Evolutionary conservation across 2,888 invertebrate genomes (phyloP).

Genomic region (Trissolcus brochymenae): DNA sequence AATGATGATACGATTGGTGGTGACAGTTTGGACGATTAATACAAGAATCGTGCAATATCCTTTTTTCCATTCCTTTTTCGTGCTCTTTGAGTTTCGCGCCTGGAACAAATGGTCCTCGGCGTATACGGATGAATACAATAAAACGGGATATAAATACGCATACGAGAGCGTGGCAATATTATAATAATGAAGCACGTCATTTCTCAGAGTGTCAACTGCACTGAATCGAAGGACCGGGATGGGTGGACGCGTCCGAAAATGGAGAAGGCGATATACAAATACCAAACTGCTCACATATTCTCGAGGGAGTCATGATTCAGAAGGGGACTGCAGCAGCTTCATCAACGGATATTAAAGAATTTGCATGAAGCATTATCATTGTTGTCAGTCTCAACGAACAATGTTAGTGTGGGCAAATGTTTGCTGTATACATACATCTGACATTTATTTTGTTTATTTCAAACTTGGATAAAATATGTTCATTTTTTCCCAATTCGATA

Average conservation of each 20-base stretch:
- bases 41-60: constrained; percentile 52
- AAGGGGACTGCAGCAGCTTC: constrained; percentile 68
- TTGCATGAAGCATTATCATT: constrained; percentile 75
- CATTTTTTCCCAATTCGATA: too few relatives aligned
- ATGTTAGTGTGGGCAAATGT: constrained; percentile 38
- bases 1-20: constrained; percentile 58
- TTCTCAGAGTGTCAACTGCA: constrained; percentile 76
- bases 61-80: constrained; percentile 54
- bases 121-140: constrained; percentile 69
- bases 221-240: constrained; percentile 69
- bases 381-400: constrained; percentile 65
- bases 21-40: constrained; percentile 59
- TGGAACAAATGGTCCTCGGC: constrained; percentile 68
- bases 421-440: constrained; percentile 27
- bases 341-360: constrained; percentile 76
- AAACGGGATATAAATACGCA: constrained; percentile 60
- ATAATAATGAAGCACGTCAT: constrained; percentile 73
- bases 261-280: constrained; percentile 58
- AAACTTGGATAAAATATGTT: too few relatives aligned
- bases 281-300: constrained; percentile 39
- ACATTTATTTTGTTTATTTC: too few relatives aligned
- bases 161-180: constrained; percentile 63
- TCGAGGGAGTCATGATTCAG: constrained; percentile 68
- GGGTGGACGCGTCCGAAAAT: constrained; percentile 67
- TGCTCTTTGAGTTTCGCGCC: constrained; percentile 60